phyloP scores from a whole-genome alignment of 2,113 vertebrate species.

The Gallinago undulata region DNA sequence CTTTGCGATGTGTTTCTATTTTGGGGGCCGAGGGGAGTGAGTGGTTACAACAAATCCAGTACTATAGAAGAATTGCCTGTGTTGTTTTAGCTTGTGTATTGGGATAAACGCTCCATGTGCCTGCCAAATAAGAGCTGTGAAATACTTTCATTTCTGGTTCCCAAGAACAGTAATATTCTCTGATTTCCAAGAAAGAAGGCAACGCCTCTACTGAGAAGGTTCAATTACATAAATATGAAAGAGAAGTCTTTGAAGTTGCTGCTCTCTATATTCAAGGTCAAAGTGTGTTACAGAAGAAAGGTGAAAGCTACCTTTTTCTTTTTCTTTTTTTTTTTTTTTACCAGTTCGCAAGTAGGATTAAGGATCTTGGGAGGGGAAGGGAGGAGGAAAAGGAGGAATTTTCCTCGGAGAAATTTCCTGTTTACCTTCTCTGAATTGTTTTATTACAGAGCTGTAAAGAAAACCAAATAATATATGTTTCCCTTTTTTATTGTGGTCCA shows the following conservation, averaged over 20 bases:
- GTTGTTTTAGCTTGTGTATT: neutral
- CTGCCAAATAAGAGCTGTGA: neutral
- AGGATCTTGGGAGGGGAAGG: neutral
- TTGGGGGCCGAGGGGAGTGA: neutral
- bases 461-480: neutral
- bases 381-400: neutral
- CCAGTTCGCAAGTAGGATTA: neutral
- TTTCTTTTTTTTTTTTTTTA: neutral
- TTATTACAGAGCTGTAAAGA: neutral
- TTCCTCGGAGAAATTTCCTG: neutral
- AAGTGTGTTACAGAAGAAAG: neutral
- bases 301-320: neutral
- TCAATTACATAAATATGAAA: fast-evolving
- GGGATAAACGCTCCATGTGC: neutral
- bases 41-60: neutral
- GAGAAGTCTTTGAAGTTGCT: neutral
- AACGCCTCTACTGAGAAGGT: neutral
- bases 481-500: neutral
- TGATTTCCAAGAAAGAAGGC: neutral
- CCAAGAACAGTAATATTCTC: neutral
- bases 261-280: neutral
- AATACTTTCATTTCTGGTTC: neutral
- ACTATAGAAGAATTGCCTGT: neutral
- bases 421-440: neutral
- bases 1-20: neutral